Evolutionary conservation across 2,797 vertebrate genomes (phyloP), one percentile per base, ranked within the genome.

Genomic region (Parauchenoglanis punctatus): DNA sequence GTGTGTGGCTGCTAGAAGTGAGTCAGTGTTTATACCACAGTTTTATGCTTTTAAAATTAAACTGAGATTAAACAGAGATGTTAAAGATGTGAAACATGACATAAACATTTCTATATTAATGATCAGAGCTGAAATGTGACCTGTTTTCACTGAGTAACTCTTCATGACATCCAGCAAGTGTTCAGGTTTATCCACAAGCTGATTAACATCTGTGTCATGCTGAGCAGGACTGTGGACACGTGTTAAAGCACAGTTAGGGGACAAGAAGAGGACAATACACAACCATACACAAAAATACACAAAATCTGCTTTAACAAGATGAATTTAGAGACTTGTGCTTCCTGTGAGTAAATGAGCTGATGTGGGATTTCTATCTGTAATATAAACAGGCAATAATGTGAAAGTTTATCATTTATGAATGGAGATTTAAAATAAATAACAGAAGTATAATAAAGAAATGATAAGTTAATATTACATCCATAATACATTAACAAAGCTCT

Each of bases 151-250:
- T 65, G 98, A 97, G 87, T 97, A 95, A 73, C 95, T 93, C 90
- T 92, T 95, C 94, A 99, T 95, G 92, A 96, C 93, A 90, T 97
- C 97, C 92, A 96, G 94, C 91, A 99, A 96, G 94, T 97, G 96
- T 91, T 97, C 94, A 72, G 93, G 85, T 85, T 94, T 91, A 67
- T 93, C 96, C 90, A 92, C 89, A 94, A 91, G 95, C 95, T 93
- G 93, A 95, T 91, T 90, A 87, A 92, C 84, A 77, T 93, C 94
- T 84, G 90, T 46, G 83, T 88, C 93, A 92, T 89, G 92, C 88
- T 87, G 77, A 10, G 76, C 77, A 83, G 93, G 89, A 89, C 95
- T 96, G 91, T 44, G 23, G 85, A 91, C 91, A 86, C n/a, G 68
- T 7, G 35, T 54, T 28, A 76, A 2, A 28, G 13, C 56, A 63